phyloP scores from a whole-genome alignment of 2,113 vertebrate genomes.

The Acrocephalus kingi region DNA sequence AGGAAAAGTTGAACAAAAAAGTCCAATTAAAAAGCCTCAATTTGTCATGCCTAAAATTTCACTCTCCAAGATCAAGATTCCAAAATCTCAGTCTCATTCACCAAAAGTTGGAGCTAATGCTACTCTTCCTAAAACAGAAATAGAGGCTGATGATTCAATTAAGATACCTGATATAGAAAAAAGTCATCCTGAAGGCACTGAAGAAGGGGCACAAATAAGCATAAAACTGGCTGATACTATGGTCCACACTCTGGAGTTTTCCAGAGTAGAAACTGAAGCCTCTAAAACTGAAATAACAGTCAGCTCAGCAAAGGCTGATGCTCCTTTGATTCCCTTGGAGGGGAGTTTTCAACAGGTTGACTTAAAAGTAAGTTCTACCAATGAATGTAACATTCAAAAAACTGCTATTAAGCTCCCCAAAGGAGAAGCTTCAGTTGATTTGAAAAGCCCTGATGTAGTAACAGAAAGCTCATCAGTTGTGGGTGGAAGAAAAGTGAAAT shows the following conservation, averaged over 20 bases:
- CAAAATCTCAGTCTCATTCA: not conserved
- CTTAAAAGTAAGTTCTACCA: not conserved
- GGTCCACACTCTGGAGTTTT: not conserved
- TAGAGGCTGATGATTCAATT: not conserved
- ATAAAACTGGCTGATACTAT: slow-evolving; percentile 22
- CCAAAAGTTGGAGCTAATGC: not conserved
- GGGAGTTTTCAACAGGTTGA: not conserved
- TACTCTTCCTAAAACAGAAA: not conserved
- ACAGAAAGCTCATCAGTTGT: not conserved
- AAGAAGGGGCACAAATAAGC: slow-evolving; percentile 22
- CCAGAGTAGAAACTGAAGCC: not conserved
- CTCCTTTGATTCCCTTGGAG: not conserved
- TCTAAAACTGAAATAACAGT: not conserved
- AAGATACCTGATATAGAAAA: slow-evolving; percentile 31
- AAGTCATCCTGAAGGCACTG: not conserved
- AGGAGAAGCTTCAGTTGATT: not conserved
- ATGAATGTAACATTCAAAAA: not conserved
- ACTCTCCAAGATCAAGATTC: slow-evolving; percentile 33
- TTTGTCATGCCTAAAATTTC: slow-evolving; percentile 51
- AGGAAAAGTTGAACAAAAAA: slow-evolving; percentile 4
- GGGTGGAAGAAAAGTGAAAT: slow-evolving; percentile 24
- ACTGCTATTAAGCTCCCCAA: not conserved
- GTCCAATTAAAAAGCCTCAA: not conserved
- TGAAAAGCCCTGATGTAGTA: not conserved
- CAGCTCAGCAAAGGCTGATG: not conserved